Evolutionary conservation across 1,140 invertebrate genomes (phyloP).

Genomic region (Trialeurodes vaporariorum): DNA sequence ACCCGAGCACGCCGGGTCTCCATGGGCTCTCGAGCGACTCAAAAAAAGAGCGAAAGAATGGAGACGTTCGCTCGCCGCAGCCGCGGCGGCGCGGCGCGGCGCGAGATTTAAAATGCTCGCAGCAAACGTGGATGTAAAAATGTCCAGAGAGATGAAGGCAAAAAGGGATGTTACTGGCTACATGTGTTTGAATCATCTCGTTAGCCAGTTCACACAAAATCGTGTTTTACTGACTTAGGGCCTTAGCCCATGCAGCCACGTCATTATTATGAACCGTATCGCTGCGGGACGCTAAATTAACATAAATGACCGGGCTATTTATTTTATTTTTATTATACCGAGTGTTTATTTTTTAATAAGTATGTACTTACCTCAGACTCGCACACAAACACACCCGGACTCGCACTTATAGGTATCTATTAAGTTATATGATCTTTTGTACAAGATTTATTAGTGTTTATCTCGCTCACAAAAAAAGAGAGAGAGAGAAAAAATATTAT

Average conservation of each 20-base stretch:
- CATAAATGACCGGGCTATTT: neutral
- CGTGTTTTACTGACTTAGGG: neutral
- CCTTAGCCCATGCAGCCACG: neutral
- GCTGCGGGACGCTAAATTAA: neutral
- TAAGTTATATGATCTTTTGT: neutral
- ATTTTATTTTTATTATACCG: neutral
- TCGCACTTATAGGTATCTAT: neutral
- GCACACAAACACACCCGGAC: too few relatives aligned
- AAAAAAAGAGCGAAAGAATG: too few relatives aligned
- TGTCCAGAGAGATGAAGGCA: too few relatives aligned
- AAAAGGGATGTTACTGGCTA: too few relatives aligned
- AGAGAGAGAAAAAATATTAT: too few relatives aligned
- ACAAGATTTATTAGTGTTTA: neutral
- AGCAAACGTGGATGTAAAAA: too few relatives aligned
- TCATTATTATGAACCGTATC: neutral
- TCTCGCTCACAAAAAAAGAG: neutral
- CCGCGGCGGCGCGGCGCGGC: too few relatives aligned
- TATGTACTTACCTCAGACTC: neutral
- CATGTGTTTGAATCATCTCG: neutral
- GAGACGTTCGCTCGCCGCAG: too few relatives aligned
- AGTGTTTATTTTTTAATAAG: conserved; percentile 1
- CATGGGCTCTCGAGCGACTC: too few relatives aligned
- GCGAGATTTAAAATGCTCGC: too few relatives aligned
- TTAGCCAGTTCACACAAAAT: neutral
- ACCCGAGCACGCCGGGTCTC: too few relatives aligned